These are phyloP conservation scores for Tokudaia muenninki DNA, from an alignment of 2,797 vertebrate species.

Conservation along the genomic window DNA sequence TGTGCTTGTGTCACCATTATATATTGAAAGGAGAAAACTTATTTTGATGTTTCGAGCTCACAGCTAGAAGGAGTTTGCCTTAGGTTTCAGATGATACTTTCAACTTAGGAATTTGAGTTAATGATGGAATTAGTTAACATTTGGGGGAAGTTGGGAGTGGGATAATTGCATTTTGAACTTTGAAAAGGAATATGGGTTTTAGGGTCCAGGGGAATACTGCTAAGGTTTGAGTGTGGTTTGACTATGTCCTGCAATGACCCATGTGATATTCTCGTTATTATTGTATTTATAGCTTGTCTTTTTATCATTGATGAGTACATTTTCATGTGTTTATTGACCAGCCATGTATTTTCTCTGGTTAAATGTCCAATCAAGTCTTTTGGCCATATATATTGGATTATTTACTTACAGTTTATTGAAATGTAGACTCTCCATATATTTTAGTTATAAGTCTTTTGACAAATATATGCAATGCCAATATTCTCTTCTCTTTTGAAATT, in stretches of 20 bases:
- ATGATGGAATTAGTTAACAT: not conserved
- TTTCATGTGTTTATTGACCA: not conserved
- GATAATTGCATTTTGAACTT: not conserved
- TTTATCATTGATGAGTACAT: not conserved
- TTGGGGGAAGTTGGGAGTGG: not conserved
- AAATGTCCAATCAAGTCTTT: not conserved
- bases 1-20: not conserved
- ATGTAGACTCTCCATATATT: not conserved
- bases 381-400: not conserved
- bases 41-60: not conserved
- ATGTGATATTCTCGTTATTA: not conserved
- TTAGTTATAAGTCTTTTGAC: not conserved
- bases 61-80: not conserved
- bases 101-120: not conserved
- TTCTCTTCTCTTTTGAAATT: not conserved
- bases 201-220: not conserved
- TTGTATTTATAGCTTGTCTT: not conserved
- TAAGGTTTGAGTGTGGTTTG: not conserved
- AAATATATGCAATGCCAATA: not conserved
- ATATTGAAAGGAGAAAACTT: not conserved
- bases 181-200: not conserved
- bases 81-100: not conserved
- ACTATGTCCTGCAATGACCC: not conserved
- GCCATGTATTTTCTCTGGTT: not conserved
- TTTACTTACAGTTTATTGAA: constrained; percentile 1